A percentile compares a stretch with the other conserved stretches of the same genome.
Evolutionary conservation across 2,797 vertebrate genomes (phyloP).

Genomic region (Nannoperca australis): DNA sequence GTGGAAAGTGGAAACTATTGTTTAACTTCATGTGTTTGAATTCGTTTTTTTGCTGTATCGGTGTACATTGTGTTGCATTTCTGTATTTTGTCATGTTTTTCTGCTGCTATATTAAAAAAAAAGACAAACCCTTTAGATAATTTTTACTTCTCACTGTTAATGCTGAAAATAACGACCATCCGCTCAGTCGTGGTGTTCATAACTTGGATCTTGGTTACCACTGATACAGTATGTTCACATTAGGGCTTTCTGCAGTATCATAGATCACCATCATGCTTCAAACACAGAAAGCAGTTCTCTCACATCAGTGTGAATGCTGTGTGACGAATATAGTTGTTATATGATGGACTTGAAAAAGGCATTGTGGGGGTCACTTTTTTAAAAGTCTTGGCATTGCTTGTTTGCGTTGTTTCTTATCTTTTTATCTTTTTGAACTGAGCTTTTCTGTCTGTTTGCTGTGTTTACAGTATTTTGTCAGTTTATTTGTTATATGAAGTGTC

Average conservation of each 20-base stretch:
- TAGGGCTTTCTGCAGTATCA: slow-evolving; percentile 47
- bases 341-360: slow-evolving; percentile 41
- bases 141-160: slow-evolving; percentile 39
- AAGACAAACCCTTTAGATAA: slow-evolving; percentile 52
- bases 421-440: slow-evolving; percentile 67
- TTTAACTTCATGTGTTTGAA: slow-evolving; percentile 45
- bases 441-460: slow-evolving; percentile 87
- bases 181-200: slow-evolving; percentile 30
- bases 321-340: slow-evolving; percentile 34
- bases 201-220: slow-evolving; percentile 32
- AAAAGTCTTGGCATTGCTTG: slow-evolving; percentile 73
- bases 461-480: slow-evolving; percentile 87
- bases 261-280: slow-evolving; percentile 43
- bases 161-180: slow-evolving; percentile 37
- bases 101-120: slow-evolving; percentile 53
- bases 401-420: slow-evolving; percentile 74
- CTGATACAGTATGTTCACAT: slow-evolving; percentile 36
- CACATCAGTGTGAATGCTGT: slow-evolving; percentile 31
- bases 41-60: slow-evolving; percentile 50
- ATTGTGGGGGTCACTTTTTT: slow-evolving; percentile 55
- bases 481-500: slow-evolving; percentile 85
- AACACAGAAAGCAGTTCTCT: slow-evolving; percentile 36
- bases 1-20: slow-evolving; percentile 33
- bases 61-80: slow-evolving; percentile 61
- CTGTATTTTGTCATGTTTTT: slow-evolving; percentile 53